phyloP scores from a whole-genome alignment of 2,113 vertebrate genomes.

The Columba janthina region DNA sequence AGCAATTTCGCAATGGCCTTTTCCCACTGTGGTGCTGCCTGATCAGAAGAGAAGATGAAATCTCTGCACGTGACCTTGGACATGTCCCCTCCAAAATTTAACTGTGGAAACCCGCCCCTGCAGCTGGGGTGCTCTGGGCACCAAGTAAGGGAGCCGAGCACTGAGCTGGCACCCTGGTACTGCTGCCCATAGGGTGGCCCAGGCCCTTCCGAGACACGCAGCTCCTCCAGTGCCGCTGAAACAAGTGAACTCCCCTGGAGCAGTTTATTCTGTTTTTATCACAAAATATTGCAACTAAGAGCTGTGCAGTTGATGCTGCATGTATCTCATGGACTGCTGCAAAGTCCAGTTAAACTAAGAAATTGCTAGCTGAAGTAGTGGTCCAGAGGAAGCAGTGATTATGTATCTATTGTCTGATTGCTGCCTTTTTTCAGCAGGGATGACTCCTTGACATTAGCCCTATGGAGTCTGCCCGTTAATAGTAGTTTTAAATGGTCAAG shows the following conservation, averaged over 20 bases:
- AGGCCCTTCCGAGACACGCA: background rate
- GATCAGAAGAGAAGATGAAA: background rate
- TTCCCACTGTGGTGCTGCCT: background rate
- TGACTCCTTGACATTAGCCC: conserved; percentile 24
- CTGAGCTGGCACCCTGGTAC: background rate
- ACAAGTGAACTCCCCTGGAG: background rate
- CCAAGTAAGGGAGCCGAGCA: background rate
- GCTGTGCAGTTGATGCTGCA: background rate
- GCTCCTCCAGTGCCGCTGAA: background rate
- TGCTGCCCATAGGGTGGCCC: background rate
- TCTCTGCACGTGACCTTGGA: background rate
- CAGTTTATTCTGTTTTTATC: background rate
- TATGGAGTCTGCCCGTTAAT: conserved; percentile 45
- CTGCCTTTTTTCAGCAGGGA: background rate
- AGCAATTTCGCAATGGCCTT: background rate
- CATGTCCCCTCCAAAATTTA: background rate
- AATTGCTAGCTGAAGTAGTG: background rate
- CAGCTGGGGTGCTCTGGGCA: background rate
- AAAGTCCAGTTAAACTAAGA: background rate
- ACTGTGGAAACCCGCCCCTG: background rate
- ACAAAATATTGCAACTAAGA: background rate
- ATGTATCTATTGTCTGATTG: background rate
- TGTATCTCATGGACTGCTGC: fast-evolving
- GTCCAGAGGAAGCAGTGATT: background rate
- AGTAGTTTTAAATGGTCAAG: conserved; percentile 48